Base-by-base conservation (phyloP, 2,888 invertebrate species). In the Heliconius erato region DNA sequence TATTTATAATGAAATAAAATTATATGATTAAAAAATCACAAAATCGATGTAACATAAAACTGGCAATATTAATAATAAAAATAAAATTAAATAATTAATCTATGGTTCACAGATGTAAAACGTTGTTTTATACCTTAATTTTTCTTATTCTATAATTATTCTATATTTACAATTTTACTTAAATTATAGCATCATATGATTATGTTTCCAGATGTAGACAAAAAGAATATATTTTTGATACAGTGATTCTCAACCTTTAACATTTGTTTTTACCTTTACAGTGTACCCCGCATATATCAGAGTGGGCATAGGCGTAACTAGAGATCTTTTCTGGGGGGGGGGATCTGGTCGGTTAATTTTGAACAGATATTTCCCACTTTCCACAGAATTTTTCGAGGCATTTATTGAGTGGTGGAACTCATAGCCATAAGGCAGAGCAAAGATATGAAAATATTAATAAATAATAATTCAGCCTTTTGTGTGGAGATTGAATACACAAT, bases 121-220 rank as follows among this genome's bases (percentile, higher is more conserved):
- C 44, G 54, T 32, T 59, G 32, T n/a, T 76, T 26, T 76, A 40
- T 76, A 32, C 14, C 77, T 69, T 80, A 63, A 63, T 35, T 59
- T 76, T 16, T 35, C 63, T 63, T 59, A 59, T 7, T 14, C 54
- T 74, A 74, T 32, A 74, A 7, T 28, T 74, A 23, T 28, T 26
- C 76, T 76, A 76, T 76, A 76, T 76, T 76, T 76, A 76, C 76
- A 76, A 14, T 12, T 44, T 44, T 44, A 74, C 74, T 76, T 76
- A 76, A 26, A 40, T 63, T 40, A 76, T 76, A 76, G 76, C 76
- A 14, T 76, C 63, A 76, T 77, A 77, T 40, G 28, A 76, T 78
- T 19, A 67, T 44, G 44, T 40, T 80, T n/a, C 40, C 32, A 28
- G 79, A 74, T 79, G 82, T 80, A 79, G 72, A 74, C 82, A 44